Percentiles rank a stretch among this genome's conserved stretches.
phyloP scores from a whole-genome alignment of 2,797 vertebrate species.

The Anableps anableps region DNA sequence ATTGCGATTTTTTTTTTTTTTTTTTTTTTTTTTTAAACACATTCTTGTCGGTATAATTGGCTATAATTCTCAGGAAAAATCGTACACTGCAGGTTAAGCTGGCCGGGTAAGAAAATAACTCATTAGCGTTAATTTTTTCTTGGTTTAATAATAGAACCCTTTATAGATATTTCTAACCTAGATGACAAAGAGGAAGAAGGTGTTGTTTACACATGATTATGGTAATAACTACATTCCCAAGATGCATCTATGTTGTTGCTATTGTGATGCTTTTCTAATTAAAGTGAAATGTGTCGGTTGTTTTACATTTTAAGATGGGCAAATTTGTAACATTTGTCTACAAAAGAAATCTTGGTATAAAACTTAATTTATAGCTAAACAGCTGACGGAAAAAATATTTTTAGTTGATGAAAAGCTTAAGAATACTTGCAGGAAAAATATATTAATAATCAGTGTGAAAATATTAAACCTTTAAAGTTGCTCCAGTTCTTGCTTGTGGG shows the following conservation, averaged over 20 bases:
- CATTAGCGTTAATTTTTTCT: neutral
- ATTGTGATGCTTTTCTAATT: slow-evolving; percentile 7
- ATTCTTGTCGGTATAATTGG: neutral
- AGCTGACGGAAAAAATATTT: neutral
- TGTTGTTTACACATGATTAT: neutral
- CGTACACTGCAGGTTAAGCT: neutral
- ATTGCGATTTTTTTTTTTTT: neutral
- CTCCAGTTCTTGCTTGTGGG: neutral
- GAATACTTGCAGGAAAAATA: neutral
- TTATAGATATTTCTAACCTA: neutral
- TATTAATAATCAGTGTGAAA: neutral
- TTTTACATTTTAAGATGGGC: neutral
- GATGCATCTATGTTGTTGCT: slow-evolving; percentile 2
- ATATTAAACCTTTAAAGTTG: neutral
- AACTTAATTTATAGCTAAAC: neutral
- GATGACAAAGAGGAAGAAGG: neutral
- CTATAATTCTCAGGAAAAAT: neutral
- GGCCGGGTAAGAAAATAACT: neutral
- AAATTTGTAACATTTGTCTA: neutral
- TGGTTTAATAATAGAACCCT: neutral
- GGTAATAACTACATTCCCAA: neutral
- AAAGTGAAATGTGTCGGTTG: neutral
- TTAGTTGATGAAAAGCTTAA: neutral
- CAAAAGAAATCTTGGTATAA: neutral
- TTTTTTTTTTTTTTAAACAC: no score